Conservation (phyloP, 1,140 invertebrate genomes). For the Helicoverpa armigera region DNA sequence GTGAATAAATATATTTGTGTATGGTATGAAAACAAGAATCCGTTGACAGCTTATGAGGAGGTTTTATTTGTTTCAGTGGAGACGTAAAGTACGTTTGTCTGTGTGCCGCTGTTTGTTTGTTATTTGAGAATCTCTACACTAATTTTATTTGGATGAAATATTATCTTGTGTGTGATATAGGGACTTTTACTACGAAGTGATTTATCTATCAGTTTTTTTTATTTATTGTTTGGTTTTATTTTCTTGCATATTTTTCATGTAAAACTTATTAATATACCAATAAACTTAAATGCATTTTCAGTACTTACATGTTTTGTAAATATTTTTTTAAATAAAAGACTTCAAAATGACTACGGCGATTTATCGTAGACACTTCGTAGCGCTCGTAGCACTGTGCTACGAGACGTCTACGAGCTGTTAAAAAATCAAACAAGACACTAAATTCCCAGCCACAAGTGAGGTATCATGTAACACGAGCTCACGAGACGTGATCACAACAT, state of each 20-base stretch:
- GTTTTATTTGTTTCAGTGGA: constrained; percentile 60
- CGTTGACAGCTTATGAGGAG: constrained; percentile 66
- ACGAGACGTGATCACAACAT: constrained; percentile 32
- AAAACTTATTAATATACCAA: too few species aligned
- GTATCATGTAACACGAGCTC: not conserved
- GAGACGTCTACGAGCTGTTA: constrained; percentile 29
- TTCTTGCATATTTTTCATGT: too few species aligned
- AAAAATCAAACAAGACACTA: constrained; percentile 2
- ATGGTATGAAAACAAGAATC: constrained; percentile 51
- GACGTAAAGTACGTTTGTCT: constrained; percentile 48
- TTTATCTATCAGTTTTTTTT: not conserved
- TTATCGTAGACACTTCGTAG: constrained; percentile 30
- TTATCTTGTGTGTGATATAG: not conserved
- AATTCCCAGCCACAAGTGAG: not conserved
- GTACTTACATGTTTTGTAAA: not conserved
- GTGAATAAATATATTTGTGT: constrained; percentile 32
- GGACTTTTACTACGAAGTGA: not conserved
- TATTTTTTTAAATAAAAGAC: not conserved
- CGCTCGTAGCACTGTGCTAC: constrained; percentile 42
- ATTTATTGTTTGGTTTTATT: not conserved
- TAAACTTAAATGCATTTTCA: too few species aligned
- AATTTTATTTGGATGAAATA: constrained; percentile 20
- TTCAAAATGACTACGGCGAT: too few species aligned
- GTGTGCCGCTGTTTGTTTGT: constrained; percentile 34
- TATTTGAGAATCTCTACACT: constrained; percentile 17